Conservation (phyloP, 2,113 vertebrate genomes). For the Clarias magur region DNA sequence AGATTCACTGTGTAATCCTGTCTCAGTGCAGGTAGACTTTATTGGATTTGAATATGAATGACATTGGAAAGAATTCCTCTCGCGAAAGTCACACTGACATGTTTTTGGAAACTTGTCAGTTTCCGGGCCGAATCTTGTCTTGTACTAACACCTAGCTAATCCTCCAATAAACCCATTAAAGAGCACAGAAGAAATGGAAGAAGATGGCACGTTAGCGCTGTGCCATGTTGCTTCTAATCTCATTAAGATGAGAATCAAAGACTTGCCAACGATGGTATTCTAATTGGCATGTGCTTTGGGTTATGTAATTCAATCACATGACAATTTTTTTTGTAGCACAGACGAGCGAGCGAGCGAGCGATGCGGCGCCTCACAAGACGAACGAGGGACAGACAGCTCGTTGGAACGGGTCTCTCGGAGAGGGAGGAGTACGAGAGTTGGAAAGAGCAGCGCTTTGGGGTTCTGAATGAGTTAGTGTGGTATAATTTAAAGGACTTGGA, state of each 20-base stretch:
- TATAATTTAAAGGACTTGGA: constrained; percentile 41
- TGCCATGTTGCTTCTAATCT: constrained; percentile 47
- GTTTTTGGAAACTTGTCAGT: constrained; percentile 33
- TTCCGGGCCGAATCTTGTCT: constrained; percentile 31
- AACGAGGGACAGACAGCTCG: constrained; percentile 19
- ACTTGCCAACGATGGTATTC: constrained; percentile 48
- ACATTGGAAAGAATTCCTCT: constrained; percentile 18
- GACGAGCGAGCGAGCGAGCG: background rate
- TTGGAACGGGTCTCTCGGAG: constrained; percentile 17
- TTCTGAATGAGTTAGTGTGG: constrained; percentile 27
- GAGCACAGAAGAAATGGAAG: constrained; percentile 46
- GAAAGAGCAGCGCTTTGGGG: constrained; percentile 30
- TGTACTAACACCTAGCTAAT: constrained; percentile 49
- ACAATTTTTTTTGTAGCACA: constrained; percentile 42
- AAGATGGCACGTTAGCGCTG: constrained; percentile 41
- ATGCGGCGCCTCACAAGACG: background rate
- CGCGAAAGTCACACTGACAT: background rate
- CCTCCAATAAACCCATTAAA: constrained; percentile 51
- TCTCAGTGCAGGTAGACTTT: constrained; percentile 21
- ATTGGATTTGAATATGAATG: constrained; percentile 17
- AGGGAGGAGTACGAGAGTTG: constrained; percentile 30
- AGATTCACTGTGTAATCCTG: background rate
- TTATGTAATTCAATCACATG: constrained; percentile 52
- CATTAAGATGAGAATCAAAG: constrained; percentile 48
- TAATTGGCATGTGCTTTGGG: constrained; percentile 44